Conservation (phyloP, 2,888 invertebrate genomes). For the Dioctria rufipes region DNA sequence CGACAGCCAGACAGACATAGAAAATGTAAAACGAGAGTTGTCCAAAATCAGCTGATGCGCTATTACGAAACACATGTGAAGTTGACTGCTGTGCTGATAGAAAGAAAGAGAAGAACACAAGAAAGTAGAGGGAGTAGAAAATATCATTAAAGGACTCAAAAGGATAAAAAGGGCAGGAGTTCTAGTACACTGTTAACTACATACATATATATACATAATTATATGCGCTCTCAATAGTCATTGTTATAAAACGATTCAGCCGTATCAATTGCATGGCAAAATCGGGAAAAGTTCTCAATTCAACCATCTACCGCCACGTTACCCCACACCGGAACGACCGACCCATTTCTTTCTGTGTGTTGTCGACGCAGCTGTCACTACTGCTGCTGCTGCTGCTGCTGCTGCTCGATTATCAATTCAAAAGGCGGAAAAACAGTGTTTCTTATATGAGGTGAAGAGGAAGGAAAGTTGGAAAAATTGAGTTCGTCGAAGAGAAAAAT, state of each 20-base stretch:
- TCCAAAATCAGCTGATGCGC: constrained; percentile 43
- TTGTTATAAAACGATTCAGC: neutral
- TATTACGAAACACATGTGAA: constrained; percentile 33
- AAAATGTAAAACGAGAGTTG: constrained; percentile 33
- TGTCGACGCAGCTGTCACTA: no score
- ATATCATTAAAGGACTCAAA: neutral
- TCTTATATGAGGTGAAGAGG: neutral
- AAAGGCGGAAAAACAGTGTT: no score
- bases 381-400: no score
- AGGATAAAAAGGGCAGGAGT: neutral
- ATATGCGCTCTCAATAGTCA: neutral
- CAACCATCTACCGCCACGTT: neutral
- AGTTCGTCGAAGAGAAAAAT: constrained; percentile 2
- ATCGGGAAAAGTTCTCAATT: constrained; percentile 12
- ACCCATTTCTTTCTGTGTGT: no score
- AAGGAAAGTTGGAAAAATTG: neutral
- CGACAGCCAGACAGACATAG: constrained; percentile 43
- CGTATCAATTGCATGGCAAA: neutral
- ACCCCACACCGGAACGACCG: no score
- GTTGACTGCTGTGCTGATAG: neutral
- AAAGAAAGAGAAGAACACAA: no score
- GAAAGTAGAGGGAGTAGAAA: neutral
- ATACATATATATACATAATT: neutral
- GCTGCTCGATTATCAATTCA: neutral
- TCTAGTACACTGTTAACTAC: no score